Evolutionary conservation across 37 sponge, comb jelly and placozoan genomes (phyloP).

Genomic region (Corticium candelabrum): DNA sequence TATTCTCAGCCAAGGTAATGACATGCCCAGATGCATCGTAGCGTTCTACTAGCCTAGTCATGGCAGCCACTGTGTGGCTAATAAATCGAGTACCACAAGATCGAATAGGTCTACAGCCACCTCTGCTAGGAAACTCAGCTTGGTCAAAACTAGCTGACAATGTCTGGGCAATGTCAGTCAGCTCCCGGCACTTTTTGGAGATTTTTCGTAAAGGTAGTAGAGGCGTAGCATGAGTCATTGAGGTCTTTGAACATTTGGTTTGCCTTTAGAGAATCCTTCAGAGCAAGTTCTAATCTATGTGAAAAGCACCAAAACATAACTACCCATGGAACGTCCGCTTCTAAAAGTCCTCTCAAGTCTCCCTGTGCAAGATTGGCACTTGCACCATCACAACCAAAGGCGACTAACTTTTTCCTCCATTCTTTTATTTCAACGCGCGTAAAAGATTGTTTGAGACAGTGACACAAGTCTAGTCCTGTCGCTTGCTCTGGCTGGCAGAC

Average conservation of each 20-base stretch:
- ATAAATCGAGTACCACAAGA: background rate
- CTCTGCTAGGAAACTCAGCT: background rate
- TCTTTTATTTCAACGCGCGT: no score
- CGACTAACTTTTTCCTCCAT: conserved; percentile 31
- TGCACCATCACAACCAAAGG: conserved; percentile 35
- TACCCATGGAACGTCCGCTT: background rate
- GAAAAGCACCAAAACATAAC: background rate
- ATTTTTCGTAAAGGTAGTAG: background rate
- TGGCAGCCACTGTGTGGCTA: background rate
- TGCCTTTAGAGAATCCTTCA: background rate
- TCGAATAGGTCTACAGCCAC: background rate
- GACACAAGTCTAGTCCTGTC: no score
- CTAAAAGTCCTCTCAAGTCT: background rate
- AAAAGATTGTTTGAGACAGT: no score
- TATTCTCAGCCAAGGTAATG: no score
- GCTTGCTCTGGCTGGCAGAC: background rate
- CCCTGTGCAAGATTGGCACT: background rate
- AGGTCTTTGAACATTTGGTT: background rate
- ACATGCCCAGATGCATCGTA: background rate
- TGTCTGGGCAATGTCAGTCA: background rate
- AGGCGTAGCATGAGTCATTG: background rate
- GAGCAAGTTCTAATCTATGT: background rate
- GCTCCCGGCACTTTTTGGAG: background rate
- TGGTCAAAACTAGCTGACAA: conserved; percentile 25
- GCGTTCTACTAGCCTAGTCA: background rate